Conservation (phyloP, 2,797 vertebrate genomes). For the Helostoma temminkii region DNA sequence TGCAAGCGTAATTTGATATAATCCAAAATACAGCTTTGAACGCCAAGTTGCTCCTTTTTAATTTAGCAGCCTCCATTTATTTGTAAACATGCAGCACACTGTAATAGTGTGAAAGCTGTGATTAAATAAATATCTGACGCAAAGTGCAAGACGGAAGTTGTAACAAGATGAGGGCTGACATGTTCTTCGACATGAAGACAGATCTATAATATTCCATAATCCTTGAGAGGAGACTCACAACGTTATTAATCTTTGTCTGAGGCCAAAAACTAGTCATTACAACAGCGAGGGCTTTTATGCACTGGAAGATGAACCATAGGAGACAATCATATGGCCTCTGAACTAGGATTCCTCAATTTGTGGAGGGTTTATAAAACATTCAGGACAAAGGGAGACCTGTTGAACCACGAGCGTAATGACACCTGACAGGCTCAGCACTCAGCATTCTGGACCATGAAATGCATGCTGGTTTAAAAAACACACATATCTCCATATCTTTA, state of each 20-base stretch:
- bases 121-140: conserved; percentile 33
- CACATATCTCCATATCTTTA: conserved; percentile 27
- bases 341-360: conserved; percentile 20
- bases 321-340: conserved; percentile 16
- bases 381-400: conserved; percentile 61
- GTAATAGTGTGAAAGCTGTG: conserved; percentile 25
- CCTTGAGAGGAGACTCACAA: conserved; percentile 30
- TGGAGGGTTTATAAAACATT: conserved; percentile 62
- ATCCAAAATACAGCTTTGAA: conserved; percentile 39
- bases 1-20: conserved; percentile 17
- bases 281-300: conserved; percentile 1
- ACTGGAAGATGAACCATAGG: conserved; percentile 16
- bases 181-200: conserved; percentile 19
- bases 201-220: conserved; percentile 32
- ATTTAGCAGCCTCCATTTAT: conserved; percentile 32
- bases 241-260: conserved; percentile 34
- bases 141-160: conserved; percentile 29
- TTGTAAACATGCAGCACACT: conserved; percentile 5
- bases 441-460: conserved; percentile 29
- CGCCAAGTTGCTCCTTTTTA: conserved; percentile 12
- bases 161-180: conserved; percentile 17
- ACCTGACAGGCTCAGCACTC: conserved; percentile 51
- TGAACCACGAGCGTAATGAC: conserved; percentile 55
- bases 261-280: conserved; percentile 13
- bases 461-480: conserved; percentile 37